Evolutionary conservation across 2,113 vertebrate species (phyloP).

Genomic region (Syngnathus typhle): DNA sequence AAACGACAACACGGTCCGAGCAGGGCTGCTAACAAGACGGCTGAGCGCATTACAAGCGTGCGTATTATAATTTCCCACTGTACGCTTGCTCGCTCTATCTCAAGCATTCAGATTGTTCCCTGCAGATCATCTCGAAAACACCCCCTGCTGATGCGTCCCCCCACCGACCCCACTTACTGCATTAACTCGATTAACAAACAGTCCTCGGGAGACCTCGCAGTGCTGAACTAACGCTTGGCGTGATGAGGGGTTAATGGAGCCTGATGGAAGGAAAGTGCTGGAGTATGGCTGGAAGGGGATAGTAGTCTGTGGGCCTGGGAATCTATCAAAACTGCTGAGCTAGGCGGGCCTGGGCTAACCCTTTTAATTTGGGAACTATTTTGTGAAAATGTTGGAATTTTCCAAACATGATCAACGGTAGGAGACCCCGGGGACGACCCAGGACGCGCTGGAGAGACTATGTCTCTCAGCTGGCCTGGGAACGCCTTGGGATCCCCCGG

Average conservation of each 20-base stretch:
- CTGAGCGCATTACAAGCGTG: constrained; percentile 22
- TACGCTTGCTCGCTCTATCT: constrained; percentile 52
- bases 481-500: too few relatives aligned
- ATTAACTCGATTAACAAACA: constrained; percentile 58
- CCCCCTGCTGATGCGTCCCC: neutral
- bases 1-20: constrained; percentile 1
- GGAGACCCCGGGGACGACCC: too few relatives aligned
- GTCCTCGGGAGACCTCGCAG: constrained; percentile 32
- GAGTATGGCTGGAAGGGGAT: constrained; percentile 6
- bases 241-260: constrained; percentile 60
- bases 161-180: constrained; percentile 7
- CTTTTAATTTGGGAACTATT: too few relatives aligned
- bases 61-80: constrained; percentile 39
- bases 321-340: too few relatives aligned
- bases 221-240: constrained; percentile 35
- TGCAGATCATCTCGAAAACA: constrained; percentile 33
- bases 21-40: constrained; percentile 16
- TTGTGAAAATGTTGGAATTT: neutral
- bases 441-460: too few relatives aligned
- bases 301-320: constrained; percentile 11
- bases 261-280: constrained; percentile 30
- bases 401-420: neutral
- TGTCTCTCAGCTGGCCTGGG: too few relatives aligned
- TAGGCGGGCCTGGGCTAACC: neutral
- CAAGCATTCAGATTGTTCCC: constrained; percentile 41